Evolutionary conservation across 2,888 invertebrate species (phyloP).

Genomic region (Bombyx huttoni): DNA sequence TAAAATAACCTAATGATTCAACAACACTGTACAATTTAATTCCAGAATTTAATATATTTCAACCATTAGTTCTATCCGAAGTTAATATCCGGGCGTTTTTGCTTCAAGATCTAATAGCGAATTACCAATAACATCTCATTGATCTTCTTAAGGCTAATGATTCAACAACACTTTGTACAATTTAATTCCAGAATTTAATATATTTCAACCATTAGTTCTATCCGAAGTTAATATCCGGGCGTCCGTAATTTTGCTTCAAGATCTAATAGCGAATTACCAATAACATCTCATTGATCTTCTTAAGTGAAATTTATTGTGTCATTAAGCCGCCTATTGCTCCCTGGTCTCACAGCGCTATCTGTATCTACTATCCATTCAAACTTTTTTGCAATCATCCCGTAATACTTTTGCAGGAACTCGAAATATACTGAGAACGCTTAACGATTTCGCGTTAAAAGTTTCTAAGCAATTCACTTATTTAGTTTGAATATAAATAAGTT

Average conservation of each 20-base stretch:
- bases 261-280: slow-evolving; percentile 56
- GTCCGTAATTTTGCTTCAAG: background rate
- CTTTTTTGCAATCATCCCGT: background rate
- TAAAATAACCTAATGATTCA: too few species aligned
- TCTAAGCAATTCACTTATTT: too few species aligned
- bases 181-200: background rate
- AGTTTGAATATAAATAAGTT: too few species aligned
- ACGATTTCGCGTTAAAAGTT: too few species aligned
- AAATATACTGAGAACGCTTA: too few species aligned
- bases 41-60: background rate
- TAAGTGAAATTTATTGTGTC: slow-evolving; percentile 70
- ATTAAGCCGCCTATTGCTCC: slow-evolving; percentile 52
- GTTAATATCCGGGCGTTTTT: background rate
- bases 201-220: background rate
- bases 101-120: slow-evolving; percentile 35
- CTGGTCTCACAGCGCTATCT: slow-evolving; percentile 23
- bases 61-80: background rate
- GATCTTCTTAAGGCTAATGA: slow-evolving; percentile 55
- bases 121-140: slow-evolving; percentile 63
- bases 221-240: background rate
- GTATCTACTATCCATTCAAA: background rate
- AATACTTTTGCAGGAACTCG: background rate
- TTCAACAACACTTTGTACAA: background rate
- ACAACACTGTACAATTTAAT: background rate
- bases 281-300: slow-evolving; percentile 62